Evolutionary conservation across 2,797 vertebrate genomes (phyloP).

Genomic region (Falco cherrug): DNA sequence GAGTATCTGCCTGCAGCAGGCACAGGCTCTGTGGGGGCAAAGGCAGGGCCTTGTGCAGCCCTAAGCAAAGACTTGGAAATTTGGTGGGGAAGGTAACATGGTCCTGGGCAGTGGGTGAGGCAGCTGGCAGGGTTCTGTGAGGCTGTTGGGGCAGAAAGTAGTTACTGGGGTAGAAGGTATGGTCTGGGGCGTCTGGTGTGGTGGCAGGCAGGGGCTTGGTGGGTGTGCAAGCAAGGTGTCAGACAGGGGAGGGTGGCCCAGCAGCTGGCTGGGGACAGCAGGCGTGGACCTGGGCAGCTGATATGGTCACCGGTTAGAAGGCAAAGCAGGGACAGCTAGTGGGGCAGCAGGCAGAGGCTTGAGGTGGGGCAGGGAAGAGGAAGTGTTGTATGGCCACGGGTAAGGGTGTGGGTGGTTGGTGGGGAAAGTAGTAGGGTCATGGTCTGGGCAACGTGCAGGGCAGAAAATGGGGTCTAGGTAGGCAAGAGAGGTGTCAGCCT

Average conservation of each 20-base stretch:
- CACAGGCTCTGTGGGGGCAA: not conserved
- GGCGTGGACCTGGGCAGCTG: not conserved
- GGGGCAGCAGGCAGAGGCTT: not conserved
- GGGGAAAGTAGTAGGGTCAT: not conserved
- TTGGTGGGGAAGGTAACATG: not conserved
- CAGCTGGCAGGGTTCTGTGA: too few relatives aligned
- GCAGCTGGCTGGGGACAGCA: not conserved
- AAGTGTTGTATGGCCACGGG: not conserved
- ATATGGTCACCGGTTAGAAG: not conserved
- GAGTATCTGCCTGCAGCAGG: not conserved
- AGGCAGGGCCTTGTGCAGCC: not conserved
- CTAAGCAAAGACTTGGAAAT: not conserved
- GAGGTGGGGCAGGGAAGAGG: not conserved
- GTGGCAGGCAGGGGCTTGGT: not conserved
- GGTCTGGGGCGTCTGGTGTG: not conserved
- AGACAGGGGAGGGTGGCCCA: not conserved
- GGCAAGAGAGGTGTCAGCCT: not conserved
- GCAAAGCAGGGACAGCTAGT: not conserved
- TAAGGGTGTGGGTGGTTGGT: not conserved
- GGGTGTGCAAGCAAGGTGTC: not conserved
- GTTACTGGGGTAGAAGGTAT: not conserved
- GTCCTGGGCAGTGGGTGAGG: not conserved
- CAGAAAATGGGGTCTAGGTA: fast-evolving
- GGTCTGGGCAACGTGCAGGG: not conserved
- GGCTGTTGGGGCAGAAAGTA: not conserved